Evolutionary conservation across 64 coral and sea anemone species (phyloP), one percentile per base, ranked within the genome.

Genomic region (Porites australiensis): DNA sequence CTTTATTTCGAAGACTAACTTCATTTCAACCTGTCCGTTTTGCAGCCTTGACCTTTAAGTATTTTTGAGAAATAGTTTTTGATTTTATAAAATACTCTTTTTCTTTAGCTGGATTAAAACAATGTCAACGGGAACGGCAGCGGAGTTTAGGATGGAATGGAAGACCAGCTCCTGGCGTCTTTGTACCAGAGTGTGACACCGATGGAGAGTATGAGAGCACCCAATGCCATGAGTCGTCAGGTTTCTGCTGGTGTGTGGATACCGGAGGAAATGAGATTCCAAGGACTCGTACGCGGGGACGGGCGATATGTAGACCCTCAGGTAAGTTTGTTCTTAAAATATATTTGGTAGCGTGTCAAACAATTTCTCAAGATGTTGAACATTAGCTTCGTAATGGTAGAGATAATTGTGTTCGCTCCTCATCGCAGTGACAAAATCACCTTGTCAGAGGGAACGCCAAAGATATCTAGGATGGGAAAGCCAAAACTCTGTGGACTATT

Each of bases 231-330:
- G 67, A 64, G 13, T 23, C 83, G 51, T 88, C 88, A 2, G 65
- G 67, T 22, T 86, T 91, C 51, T 97, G 95, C 58, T 97, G 95
- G 95, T 97, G 95, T 88, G 92, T 94, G 6, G 89, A 97, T 90
- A 63, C 70, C 2, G 74, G 81, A 70, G 95, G 95, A 8, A 90
- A 94, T 77, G 95, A 97, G 49, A 51, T 97, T 44, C 58, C 87
- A 4, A 75, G 80, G 4, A 91, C 95, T 2, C 82, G 95, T 58
- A 78, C 79, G n/a, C 57, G 85, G 16, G 95, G 92, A 59, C 77
- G 92, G 61, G 88, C 92, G 13, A 82, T 86, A 48, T 95, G 94
- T 58, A 91, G 60, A 21, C 58, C 73, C 73, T 86, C 83, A 93
- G 91, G 91, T 93, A 86, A 60, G 46, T 59, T 75, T 14, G 5